Base-by-base conservation (phyloP, 2,113 vertebrate genomes). In the Myxocyprinus asiaticus region DNA sequence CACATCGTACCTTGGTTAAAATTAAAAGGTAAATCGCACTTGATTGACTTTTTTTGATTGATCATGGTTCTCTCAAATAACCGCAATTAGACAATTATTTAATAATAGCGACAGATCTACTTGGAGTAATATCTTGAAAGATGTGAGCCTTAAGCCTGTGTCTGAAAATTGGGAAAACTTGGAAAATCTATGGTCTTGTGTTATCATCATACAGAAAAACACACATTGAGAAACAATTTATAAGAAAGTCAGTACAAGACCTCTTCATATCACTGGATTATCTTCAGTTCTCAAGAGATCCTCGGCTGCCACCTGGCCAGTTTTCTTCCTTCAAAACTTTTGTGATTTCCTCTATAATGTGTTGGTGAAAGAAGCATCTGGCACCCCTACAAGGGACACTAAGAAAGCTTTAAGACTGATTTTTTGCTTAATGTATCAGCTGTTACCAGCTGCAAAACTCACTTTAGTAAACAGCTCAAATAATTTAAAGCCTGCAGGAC, bases 271-370 rank as follows among this genome's bases (percentile, higher is more conserved):
- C 22, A 33, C 22, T 33, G 22, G 22, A 33, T 12, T 33, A 55
- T 47, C n/a, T 47, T 58, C n/a, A 67, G n/a, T 47, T 67, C 70
- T 14, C 51, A 53, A 12, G 42, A 67, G 51, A 11, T 22, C 9
- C 6, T 56, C 64, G 67, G 42, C 79, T 61, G 64, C 53, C 67
- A 82, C 74, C 74, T 77, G 74, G 58, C 58, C 48, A 66, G 48
- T 45, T 33, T 58, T 51, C 53, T 11, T 65, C 53, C 5, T 71
- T 65, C 7, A 43, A 73, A 73, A n/a, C 67, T 70, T 79, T 79
- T 64, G 61, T 45, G 33, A 11, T 22, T 47, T 72, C 33, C 50
- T 53, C 62, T 79, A 47, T 71, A 58, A 12, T 22, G 61, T 47
- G 14, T 45, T 50, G 48, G 69, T 14, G 33, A 80, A 61, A 69